A percentile compares a stretch with the other conserved stretches of the same genome.
These are phyloP conservation scores for Blera fallax DNA, from an alignment of 2,888 invertebrate genomes.

Conservation along the genomic window DNA sequence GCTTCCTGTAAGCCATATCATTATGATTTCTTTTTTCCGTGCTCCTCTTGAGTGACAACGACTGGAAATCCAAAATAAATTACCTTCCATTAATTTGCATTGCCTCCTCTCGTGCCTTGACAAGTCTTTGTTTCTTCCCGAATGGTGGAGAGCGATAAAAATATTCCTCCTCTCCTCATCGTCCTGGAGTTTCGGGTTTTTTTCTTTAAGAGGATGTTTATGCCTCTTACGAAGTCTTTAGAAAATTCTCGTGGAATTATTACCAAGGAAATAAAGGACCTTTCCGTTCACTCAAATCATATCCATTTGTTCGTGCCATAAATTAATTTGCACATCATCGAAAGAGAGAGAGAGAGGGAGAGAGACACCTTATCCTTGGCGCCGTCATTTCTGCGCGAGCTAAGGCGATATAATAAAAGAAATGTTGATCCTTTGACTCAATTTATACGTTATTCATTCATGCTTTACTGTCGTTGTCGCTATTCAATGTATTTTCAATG, in stretches of 20 bases:
- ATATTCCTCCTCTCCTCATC: conserved; percentile 6
- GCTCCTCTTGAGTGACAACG: conserved; percentile 21
- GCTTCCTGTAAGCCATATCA: conserved; percentile 45
- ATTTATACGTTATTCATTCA: conserved; percentile 19
- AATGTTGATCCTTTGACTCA: conserved; percentile 12
- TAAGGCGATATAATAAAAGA: neutral
- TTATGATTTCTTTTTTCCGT: conserved; percentile 14
- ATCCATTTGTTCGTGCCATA: conserved; percentile 45
- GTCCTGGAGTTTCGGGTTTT: neutral
- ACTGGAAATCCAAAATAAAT: conserved; percentile 61
- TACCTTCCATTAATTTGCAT: conserved; percentile 63
- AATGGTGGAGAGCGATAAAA: conserved; percentile 47
- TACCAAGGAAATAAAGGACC: conserved; percentile 38
- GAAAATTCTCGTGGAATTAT: conserved; percentile 19
- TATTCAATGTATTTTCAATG: conserved; percentile 57
- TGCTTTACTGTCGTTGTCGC: neutral
- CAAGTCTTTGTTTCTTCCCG: neutral
- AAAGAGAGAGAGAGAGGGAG: neutral
- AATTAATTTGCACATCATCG: conserved; percentile 58
- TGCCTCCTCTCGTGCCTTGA: neutral
- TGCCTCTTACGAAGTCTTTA: conserved; percentile 12
- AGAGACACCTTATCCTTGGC: too few species aligned
- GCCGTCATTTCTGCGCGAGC: neutral
- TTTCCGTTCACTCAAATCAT: conserved; percentile 38
- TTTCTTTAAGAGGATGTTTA: conserved; percentile 29